Evolutionary conservation across 2,888 invertebrate genomes (phyloP).

Genomic region (Phymatocera aterrima): DNA sequence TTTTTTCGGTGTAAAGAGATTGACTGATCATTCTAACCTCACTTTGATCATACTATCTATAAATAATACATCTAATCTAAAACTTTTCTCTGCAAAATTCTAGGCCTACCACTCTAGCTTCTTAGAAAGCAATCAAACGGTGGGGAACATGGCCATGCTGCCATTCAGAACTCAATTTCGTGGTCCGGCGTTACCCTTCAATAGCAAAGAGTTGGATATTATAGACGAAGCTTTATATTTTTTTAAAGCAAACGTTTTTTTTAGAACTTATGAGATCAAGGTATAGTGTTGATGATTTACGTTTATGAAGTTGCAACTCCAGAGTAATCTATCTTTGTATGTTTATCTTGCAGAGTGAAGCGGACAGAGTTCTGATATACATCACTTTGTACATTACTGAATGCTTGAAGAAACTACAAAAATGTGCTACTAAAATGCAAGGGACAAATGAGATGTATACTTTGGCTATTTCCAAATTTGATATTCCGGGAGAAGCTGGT

Average conservation of each 20-base stretch:
- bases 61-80: background rate
- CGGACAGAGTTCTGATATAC: conserved; percentile 97
- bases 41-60: background rate
- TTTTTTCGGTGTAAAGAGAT: background rate
- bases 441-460: conserved; percentile 97
- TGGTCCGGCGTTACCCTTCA: conserved; percentile 90
- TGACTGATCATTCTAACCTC: background rate
- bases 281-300: too few relatives aligned
- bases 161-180: conserved; percentile 93
- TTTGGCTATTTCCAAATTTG: conserved; percentile 95
- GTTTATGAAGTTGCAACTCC: background rate
- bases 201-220: conserved; percentile 86
- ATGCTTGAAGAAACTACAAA: conserved; percentile 95
- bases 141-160: conserved; percentile 95
- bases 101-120: conserved; percentile 98
- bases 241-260: conserved; percentile 99
- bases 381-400: conserved; percentile 98
- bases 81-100: conserved; percentile 16
- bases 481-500: conserved; percentile 96
- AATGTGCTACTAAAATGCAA: conserved; percentile 91
- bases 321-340: conserved; percentile 37
- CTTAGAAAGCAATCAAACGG: conserved; percentile 82
- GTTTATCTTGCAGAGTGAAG: conserved; percentile 86
- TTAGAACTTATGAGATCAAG: conserved; percentile 99
- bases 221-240: conserved; percentile 98